Evolutionary conservation across 23 tunicate species (phyloP).

Genomic region (Aplidium turbinatum): DNA sequence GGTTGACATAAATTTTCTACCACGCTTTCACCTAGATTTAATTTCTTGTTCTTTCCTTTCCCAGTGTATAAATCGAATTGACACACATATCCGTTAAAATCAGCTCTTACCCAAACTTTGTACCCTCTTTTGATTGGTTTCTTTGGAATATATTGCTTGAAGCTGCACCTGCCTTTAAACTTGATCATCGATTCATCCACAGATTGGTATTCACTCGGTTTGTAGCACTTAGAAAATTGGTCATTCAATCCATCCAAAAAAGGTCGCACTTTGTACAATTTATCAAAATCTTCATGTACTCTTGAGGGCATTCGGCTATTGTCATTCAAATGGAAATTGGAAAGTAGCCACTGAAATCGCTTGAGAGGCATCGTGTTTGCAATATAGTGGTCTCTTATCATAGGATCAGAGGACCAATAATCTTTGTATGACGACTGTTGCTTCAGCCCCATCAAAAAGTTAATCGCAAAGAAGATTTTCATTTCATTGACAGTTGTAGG

Average conservation of each 20-base stretch:
- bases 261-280: no score
- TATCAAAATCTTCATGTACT: no score
- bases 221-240: no score
- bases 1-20: conserved; percentile 4
- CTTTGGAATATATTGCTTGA: conserved; percentile 19
- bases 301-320: no score
- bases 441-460: conserved; percentile 14
- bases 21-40: conserved; percentile 19
- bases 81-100: neutral
- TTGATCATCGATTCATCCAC: no score
- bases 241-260: no score
- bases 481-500: conserved; percentile 15
- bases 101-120: conserved; percentile 24
- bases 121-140: conserved; percentile 23
- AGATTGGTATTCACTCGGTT: no score
- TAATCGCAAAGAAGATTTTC: conserved; percentile 1
- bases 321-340: conserved; percentile 13
- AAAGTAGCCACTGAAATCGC: conserved; percentile 17
- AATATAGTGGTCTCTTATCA: conserved; percentile 13
- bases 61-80: conserved; percentile 6
- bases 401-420: conserved; percentile 29
- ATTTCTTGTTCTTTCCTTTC: conserved; percentile 8
- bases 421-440: conserved; percentile 25
- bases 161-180: conserved; percentile 14
- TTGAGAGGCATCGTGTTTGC: conserved; percentile 18